A percentile compares a stretch with the other conserved stretches of the same genome.
Evolutionary conservation across 2,113 vertebrate genomes (phyloP).

Genomic region (Paralichthys olivaceus): DNA sequence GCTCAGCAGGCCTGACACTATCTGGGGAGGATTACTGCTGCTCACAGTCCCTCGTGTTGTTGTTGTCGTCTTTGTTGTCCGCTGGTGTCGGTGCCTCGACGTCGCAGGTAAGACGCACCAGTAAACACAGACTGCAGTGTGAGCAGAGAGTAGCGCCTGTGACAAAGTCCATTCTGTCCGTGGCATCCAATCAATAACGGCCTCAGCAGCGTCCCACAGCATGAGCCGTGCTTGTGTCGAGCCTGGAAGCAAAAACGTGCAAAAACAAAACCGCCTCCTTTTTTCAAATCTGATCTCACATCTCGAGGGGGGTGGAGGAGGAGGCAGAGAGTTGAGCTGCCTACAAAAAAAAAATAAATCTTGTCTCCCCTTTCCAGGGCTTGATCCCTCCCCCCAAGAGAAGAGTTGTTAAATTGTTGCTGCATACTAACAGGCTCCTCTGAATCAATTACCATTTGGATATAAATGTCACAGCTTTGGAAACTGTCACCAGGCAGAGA

Average conservation of each 20-base stretch:
- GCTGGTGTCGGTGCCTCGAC: constrained; percentile 21
- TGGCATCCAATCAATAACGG: constrained; percentile 64
- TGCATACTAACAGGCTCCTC: constrained; percentile 73
- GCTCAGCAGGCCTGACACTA: constrained; percentile 49
- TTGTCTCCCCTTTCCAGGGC: constrained; percentile 36
- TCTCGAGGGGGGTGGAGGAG: constrained; percentile 8
- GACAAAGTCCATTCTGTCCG: constrained; percentile 66
- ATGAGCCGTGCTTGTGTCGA: background rate
- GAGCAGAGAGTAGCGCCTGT: constrained; percentile 45
- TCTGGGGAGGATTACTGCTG: constrained; percentile 59
- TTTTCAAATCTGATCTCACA: constrained; percentile 24
- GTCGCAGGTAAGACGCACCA: constrained; percentile 50
- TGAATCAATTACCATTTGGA: constrained; percentile 81
- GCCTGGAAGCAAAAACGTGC: constrained; percentile 33
- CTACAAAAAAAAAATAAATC: constrained; percentile 13
- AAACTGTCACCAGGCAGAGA: constrained; percentile 65
- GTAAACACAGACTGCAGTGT: constrained; percentile 64
- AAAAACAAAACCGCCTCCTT: constrained; percentile 54
- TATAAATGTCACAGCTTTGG: constrained; percentile 77
- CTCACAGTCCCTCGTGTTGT: constrained; percentile 34
- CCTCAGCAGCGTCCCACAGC: constrained; percentile 39
- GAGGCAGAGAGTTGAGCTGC: background rate
- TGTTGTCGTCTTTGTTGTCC: constrained; percentile 1
- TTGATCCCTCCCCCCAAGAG: constrained; percentile 45
- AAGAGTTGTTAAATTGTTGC: constrained; percentile 62